Evolutionary conservation across 2,888 invertebrate species (phyloP).

Genomic region (Cyaniris semiargus): DNA sequence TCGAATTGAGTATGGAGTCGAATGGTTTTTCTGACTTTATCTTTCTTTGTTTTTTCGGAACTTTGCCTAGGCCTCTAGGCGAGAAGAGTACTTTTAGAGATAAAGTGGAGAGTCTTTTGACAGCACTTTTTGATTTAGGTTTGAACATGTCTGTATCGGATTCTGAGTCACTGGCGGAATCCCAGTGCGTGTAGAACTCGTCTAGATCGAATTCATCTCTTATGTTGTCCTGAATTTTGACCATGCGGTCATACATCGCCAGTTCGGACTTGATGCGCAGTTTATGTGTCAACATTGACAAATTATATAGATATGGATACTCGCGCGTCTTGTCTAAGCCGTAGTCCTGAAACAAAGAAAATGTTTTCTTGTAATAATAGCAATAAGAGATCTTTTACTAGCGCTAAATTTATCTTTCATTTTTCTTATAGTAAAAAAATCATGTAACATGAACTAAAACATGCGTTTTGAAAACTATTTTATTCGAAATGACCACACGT

Average conservation of each 20-base stretch:
- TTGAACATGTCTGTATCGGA: conserved; percentile 36
- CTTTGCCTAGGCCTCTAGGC: conserved; percentile 53
- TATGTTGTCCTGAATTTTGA: conserved; percentile 52
- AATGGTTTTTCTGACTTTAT: conserved; percentile 46
- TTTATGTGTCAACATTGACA: conserved; percentile 33
- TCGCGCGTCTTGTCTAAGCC: conserved; percentile 54
- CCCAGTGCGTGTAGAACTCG: conserved; percentile 59
- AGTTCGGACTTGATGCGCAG: conserved; percentile 51
- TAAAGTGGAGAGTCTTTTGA: conserved; percentile 51
- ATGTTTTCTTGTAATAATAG: conserved; percentile 12
- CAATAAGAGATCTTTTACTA: too few relatives aligned
- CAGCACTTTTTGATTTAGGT: conserved; percentile 39
- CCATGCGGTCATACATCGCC: conserved; percentile 51
- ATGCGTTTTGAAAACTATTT: too few relatives aligned
- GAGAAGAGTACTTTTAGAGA: conserved; percentile 62
- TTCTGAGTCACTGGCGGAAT: conserved; percentile 50
- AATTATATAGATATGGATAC: conserved; percentile 56
- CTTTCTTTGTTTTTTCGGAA: conserved; percentile 53
- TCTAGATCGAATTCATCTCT: conserved; percentile 49
- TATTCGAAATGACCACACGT: too few relatives aligned
- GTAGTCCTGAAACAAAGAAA: conserved; percentile 53
- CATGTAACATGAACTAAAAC: too few relatives aligned
- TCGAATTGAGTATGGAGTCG: conserved; percentile 45
- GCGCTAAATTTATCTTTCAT: too few relatives aligned
- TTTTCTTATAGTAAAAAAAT: too few relatives aligned